Percentiles rank a stretch among this genome's conserved stretches.
Conservation (phyloP, 2,888 invertebrate genomes). For the Lordiphosa andalusiaca region DNA sequence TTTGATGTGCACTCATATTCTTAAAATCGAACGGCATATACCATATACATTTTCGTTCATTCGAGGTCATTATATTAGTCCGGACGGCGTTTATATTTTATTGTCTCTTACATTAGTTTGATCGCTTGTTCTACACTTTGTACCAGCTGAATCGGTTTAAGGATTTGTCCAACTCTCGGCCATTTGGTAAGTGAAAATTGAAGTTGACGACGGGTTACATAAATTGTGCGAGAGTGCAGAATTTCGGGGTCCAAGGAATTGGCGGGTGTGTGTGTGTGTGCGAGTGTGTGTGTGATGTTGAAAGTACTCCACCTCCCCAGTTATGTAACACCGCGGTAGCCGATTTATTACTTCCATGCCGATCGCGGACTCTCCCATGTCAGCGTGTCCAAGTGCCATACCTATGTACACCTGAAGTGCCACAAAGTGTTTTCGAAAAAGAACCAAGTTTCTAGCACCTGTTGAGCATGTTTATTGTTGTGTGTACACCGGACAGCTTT, state of each 20-base stretch:
- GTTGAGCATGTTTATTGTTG: constrained; percentile 10
- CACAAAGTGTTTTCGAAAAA: background rate
- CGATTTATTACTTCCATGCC: background rate
- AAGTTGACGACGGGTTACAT: too few relatives aligned
- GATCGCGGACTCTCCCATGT: background rate
- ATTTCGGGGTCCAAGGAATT: too few relatives aligned
- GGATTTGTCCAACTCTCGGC: background rate
- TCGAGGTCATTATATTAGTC: constrained; percentile 48
- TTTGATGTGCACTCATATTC: constrained; percentile 60
- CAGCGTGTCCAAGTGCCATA: background rate
- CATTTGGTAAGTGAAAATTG: constrained; percentile 24
- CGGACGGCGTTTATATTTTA: constrained; percentile 37
- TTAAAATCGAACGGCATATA: constrained; percentile 26
- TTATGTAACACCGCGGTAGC: constrained; percentile 1
- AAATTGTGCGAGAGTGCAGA: too few relatives aligned
- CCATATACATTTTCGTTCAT: constrained; percentile 29
- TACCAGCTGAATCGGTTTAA: background rate
- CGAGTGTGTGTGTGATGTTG: too few relatives aligned
- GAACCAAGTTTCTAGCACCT: background rate
- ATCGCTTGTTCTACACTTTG: constrained; percentile 20
- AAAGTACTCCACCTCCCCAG: background rate
- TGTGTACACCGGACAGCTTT: background rate
- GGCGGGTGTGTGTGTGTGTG: too few relatives aligned
- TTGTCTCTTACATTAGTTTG: constrained; percentile 40
- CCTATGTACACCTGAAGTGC: background rate